Base-by-base conservation (phyloP, 2,797 vertebrate genomes). In the Enteromius unitaeniatus region DNA sequence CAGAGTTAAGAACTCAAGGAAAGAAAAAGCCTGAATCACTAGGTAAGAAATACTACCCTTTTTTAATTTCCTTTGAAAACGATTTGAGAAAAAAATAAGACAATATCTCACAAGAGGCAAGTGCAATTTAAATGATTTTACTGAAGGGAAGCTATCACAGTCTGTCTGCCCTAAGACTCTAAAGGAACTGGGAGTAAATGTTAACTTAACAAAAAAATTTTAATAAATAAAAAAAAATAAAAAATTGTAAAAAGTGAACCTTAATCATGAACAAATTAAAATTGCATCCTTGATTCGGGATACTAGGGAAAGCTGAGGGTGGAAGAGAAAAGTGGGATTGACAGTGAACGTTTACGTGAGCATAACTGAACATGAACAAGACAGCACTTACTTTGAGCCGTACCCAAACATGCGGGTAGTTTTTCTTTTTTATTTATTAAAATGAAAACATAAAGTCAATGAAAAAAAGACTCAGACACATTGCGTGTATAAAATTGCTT, bases 141-240 rank as follows among this genome's bases (percentile, higher is more conserved):
- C 95, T 97, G 97, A 98, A 96, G 97, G 97, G 97, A 96, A 97
- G 96, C 96, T 96, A 97, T 96, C 95, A 94, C 94, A 99, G 97
- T 99, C 98, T 97, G 96, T 97, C 94, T 95, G 96, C 97, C 98
- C 98, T 97, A 94, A 95, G 98, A 99, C 98, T 99, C 98, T 99
- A 99, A 99, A 99, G 95, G 95, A 97, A 97, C 93, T 97, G 97
- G 95, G 96, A 96, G 95, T 95, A 96, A 93, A 93, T 93, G 90
- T 93, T 92, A 85, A 65, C 68, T 83, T 78, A 55, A 79, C 82
- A 88, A 85, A 89, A 90, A 90, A 90, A 89, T 94, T 94, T 92
- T 93, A 92, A 26, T 26, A 93, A 92, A 28, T 28, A 86, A 91
- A 89, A 90, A 90, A 90, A 90, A 94, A 94, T 92, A 90, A 90